A percentile compares a stretch with the other conserved stretches of the same genome.
Conservation (phyloP, 2,888 invertebrate genomes). For the Halocaridina rubra region DNA sequence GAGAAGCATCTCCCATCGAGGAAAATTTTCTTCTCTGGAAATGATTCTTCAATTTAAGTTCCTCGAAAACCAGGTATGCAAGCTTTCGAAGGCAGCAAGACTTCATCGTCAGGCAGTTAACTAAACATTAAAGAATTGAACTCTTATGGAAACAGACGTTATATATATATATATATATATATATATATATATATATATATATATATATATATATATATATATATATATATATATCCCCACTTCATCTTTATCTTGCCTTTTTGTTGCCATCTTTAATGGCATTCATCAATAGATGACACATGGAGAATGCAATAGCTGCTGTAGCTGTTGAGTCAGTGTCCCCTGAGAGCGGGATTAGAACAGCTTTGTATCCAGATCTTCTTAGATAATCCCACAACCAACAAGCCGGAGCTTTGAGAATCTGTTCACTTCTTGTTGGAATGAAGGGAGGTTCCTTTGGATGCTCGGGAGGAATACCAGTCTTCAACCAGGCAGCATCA, state of each 20-base stretch:
- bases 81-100: too few species aligned
- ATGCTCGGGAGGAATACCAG: not conserved
- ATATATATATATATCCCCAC: not conserved
- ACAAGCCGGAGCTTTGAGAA: slow-evolving; percentile 91
- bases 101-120: too few species aligned
- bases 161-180: slow-evolving; percentile 38
- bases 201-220: slow-evolving; percentile 23
- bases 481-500: not conserved
- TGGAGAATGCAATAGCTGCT: slow-evolving; percentile 89
- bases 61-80: too few species aligned
- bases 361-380: not conserved
- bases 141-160: too few species aligned
- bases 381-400: slow-evolving; percentile 98
- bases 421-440: slow-evolving; percentile 88
- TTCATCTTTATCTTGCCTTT: not conserved
- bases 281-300: slow-evolving; percentile 8
- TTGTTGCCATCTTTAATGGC: not conserved
- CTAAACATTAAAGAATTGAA: too few species aligned
- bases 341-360: slow-evolving; percentile 4
- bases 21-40: too few species aligned
- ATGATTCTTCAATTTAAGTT: too few species aligned
- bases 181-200: slow-evolving; percentile 29
- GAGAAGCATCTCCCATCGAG: too few species aligned
- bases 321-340: slow-evolving; percentile 73
- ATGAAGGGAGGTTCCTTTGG: slow-evolving; percentile 70